These are phyloP conservation scores for Eciton burchellii DNA, from an alignment of 1,140 invertebrate species.

Conservation along the genomic window DNA sequence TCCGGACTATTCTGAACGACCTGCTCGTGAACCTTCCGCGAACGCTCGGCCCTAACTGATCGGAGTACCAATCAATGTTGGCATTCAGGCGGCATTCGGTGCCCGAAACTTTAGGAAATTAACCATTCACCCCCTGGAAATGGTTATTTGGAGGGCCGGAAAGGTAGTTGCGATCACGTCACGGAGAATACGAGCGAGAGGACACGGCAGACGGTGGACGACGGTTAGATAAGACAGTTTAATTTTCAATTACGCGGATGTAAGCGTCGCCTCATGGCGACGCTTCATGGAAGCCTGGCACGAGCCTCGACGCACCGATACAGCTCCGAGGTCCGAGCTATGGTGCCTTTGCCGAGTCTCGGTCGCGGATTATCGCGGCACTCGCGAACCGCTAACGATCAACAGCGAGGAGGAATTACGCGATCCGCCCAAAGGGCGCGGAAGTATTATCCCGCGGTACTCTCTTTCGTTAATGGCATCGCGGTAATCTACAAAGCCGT, in stretches of 20 bases:
- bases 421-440: conserved; percentile 35
- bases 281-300: too few relatives aligned
- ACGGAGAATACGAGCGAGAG: conserved; percentile 52
- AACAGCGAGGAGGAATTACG: conserved; percentile 50
- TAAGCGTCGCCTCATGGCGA: too few relatives aligned
- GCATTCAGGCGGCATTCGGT: conserved; percentile 83
- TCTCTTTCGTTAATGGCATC: conserved; percentile 69
- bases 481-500: conserved; percentile 72
- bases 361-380: conserved; percentile 31
- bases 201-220: conserved; percentile 57
- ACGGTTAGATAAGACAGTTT: conserved; percentile 83
- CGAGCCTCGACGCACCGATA: too few relatives aligned
- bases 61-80: conserved; percentile 85
- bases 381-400: conserved; percentile 39
- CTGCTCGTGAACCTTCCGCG: conserved; percentile 52
- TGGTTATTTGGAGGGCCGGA: conserved; percentile 83
- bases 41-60: conserved; percentile 82
- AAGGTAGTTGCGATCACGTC: conserved; percentile 74
- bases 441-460: conserved; percentile 55
- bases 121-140: conserved; percentile 84
- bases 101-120: conserved; percentile 86
- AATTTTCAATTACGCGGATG: conserved; percentile 82
- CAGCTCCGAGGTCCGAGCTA: not conserved
- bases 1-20: conserved; percentile 67
- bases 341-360: not conserved